Base-by-base conservation (phyloP, 2,113 vertebrate species). In the Lates calcarifer region DNA sequence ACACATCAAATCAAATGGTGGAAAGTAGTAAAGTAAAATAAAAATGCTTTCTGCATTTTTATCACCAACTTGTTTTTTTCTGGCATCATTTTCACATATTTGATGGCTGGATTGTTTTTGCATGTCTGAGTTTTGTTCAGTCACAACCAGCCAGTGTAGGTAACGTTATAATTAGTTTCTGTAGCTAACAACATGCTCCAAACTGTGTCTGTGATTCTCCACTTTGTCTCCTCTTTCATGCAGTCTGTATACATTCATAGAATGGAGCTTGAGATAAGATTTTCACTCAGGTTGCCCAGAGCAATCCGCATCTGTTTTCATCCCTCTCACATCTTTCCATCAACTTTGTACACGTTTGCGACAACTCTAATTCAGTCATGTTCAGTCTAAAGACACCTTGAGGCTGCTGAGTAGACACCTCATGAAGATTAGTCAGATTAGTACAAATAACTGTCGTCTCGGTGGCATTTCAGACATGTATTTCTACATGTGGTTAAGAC, bases 121-220 rank as follows among this genome's bases (percentile, higher is more conserved):
- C 45, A 49, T 4, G 22, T 51, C 22, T 24, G 49, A 9, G 18
- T 47, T 47, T 18, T 18, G 45, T 20, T 6, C 6, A 20, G 57
- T 28, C 60, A 51, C 53, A 79, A 55, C 49, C 68, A 60, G 53
- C 20, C 61, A 29, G 5, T 29, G 39, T 35, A 58, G 53, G 66
- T 66, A 15, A 61, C 33, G 15, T 64, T 51, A 26, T 69, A 58
- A 31, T 29, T 15, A 61, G 3, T 66, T 51, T 39, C 8, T 58
- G 31, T 1, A 2, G 24, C 43, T n/a, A n/a, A n/a, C n/a, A n/a
- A n/a, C n/a, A n/a, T n/a, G n/a, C n/a, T n/a, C n/a, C n/a, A n/a
- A n/a, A n/a, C n/a, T n/a, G n/a, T n/a, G n/a, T n/a, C n/a, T 47
- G 4, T 58, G 24, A 0, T 3, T 20, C 33, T 65, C 53, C 39